Conservation (phyloP, 2,797 vertebrate genomes). For the Coranthus polyacanthus region DNA sequence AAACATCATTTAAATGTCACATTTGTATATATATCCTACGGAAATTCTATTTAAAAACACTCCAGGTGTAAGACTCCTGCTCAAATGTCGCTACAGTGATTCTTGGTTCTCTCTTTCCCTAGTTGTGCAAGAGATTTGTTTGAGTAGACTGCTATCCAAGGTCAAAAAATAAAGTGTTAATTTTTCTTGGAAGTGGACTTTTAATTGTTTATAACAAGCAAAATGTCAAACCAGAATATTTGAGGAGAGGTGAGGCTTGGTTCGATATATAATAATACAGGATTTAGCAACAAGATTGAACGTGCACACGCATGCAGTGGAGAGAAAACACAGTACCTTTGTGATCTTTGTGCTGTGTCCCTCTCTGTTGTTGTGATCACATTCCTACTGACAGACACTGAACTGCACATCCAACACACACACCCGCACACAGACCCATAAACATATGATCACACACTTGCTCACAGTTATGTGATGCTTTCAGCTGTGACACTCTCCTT, state of each 20-base stretch:
- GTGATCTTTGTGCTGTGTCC: no score
- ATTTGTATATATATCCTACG: not conserved
- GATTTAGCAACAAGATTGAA: conserved; percentile 8
- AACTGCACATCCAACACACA: conserved; percentile 45
- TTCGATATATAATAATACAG: conserved; percentile 56
- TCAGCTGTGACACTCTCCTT: conserved; percentile 38
- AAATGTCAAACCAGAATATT: conserved; percentile 40
- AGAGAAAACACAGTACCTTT: conserved; percentile 14
- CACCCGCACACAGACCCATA: not conserved
- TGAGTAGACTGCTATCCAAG: conserved; percentile 22
- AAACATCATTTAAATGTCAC: conserved; percentile 5
- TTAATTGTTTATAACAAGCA: conserved; percentile 43
- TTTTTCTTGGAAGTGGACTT: conserved; percentile 29
- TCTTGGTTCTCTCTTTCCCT: not conserved
- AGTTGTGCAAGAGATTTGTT: conserved; percentile 6
- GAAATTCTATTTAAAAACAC: not conserved
- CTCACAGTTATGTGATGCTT: conserved; percentile 25
- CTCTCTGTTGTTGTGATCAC: conserved; percentile 42
- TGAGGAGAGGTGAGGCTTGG: conserved; percentile 7
- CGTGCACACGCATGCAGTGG: conserved; percentile 8
- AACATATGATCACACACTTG: conserved; percentile 6
- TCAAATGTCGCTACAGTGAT: not conserved
- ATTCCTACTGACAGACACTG: not conserved
- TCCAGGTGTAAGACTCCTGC: not conserved
- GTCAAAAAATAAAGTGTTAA: conserved; percentile 37